Evolutionary conservation across 2,888 invertebrate genomes (phyloP).

Genomic region (Netelia virgata): DNA sequence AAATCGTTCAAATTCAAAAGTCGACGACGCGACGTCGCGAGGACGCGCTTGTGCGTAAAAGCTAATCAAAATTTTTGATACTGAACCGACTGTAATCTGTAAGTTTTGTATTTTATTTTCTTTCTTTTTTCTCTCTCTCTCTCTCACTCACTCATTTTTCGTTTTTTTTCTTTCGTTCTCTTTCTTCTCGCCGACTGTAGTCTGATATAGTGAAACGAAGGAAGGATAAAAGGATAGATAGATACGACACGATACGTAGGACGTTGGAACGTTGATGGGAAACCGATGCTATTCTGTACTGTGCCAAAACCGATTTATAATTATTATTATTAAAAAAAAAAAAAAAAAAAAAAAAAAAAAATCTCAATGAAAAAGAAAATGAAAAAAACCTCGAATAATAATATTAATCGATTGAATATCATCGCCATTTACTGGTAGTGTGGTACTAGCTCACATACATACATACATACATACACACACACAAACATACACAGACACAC

Average conservation of each 20-base stretch:
- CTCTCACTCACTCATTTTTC: too few relatives aligned
- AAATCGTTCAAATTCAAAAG: background rate
- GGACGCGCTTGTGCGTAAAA: constrained; percentile 35
- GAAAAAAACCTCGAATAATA: constrained; percentile 52
- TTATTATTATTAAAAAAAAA: constrained; percentile 65
- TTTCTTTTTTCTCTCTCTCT: constrained; percentile 14
- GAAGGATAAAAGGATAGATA: constrained; percentile 33
- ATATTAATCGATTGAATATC: constrained; percentile 58
- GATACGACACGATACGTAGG: constrained; percentile 38
- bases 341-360: constrained; percentile 16
- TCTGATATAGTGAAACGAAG: constrained; percentile 36
- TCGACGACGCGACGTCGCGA: background rate
- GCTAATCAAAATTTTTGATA: constrained; percentile 65
- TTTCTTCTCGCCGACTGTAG: constrained; percentile 52
- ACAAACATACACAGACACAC: constrained; percentile 1
- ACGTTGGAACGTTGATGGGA: constrained; percentile 53
- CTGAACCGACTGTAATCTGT: constrained; percentile 59
- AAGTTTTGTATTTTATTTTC: constrained; percentile 58
- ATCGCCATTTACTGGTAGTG: constrained; percentile 56
- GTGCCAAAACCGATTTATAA: constrained; percentile 79
- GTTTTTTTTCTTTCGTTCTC: constrained; percentile 10
- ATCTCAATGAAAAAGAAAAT: background rate
- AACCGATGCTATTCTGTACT: constrained; percentile 77
- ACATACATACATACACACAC: constrained; percentile 8
- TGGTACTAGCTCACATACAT: constrained; percentile 36